phyloP scores from a whole-genome alignment of 2,888 invertebrate genomes.

The Cosmopolites sordidus region DNA sequence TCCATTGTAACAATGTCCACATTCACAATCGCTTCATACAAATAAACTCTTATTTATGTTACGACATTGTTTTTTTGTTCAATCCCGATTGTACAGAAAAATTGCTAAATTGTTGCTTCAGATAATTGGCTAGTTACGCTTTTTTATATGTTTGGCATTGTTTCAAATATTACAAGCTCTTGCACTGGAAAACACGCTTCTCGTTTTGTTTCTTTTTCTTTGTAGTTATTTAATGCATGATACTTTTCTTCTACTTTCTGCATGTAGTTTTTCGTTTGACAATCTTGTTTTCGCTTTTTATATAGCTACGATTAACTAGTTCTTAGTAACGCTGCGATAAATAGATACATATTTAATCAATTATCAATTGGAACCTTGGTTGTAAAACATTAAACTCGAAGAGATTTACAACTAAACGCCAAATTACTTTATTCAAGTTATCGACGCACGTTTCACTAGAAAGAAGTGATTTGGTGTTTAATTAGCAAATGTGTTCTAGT shows the following conservation, averaged over 20 bases:
- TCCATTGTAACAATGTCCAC: constrained; percentile 10
- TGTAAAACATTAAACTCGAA: no score
- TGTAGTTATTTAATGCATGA: not conserved
- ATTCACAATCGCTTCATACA: constrained; percentile 8
- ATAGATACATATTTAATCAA: no score
- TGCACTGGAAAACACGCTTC: constrained; percentile 10
- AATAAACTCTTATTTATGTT: constrained; percentile 17
- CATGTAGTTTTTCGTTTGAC: no score
- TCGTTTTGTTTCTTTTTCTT: not conserved
- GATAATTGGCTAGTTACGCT: constrained; percentile 10
- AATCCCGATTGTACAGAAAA: constrained; percentile 10
- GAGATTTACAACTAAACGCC: no score
- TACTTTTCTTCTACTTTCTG: not conserved
- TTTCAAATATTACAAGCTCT: constrained; percentile 3
- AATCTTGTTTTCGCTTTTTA: no score
- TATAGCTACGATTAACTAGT: no score
- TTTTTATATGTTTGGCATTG: not conserved
- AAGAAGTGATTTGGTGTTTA: no score
- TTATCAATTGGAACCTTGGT: no score
- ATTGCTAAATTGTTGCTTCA: constrained; percentile 3
- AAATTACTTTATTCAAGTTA: no score
- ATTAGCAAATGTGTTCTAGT: no score
- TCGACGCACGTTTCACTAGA: no score
- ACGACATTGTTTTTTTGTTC: constrained; percentile 10
- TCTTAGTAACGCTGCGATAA: no score